Evolutionary conservation across 1,140 invertebrate species (phyloP).

Genomic region (Musca domestica): DNA sequence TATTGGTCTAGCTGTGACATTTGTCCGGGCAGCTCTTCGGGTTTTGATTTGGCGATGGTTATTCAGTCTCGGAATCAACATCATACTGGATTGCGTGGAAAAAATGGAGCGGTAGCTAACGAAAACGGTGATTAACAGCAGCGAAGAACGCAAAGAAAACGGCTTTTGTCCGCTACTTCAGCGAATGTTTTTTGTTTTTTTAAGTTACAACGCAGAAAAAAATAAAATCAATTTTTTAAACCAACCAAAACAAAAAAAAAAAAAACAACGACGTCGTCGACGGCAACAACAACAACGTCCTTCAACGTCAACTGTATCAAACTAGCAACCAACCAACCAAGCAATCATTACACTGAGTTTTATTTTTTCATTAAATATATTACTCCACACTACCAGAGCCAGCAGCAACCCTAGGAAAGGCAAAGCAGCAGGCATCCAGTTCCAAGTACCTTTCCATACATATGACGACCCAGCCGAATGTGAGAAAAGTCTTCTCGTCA

Average conservation of each 20-base stretch:
- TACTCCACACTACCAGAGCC: neutral
- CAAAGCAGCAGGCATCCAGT: too few species aligned
- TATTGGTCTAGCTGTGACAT: neutral
- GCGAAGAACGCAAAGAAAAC: constrained; percentile 54
- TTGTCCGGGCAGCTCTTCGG: constrained; percentile 5
- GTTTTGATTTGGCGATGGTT: neutral
- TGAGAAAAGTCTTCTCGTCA: too few species aligned
- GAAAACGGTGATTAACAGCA: constrained; percentile 37
- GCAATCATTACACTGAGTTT: too few species aligned
- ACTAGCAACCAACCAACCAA: too few species aligned
- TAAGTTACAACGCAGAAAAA: constrained; percentile 26
- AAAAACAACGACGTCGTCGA: neutral
- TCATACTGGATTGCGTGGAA: constrained; percentile 46
- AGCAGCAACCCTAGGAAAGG: too few species aligned
- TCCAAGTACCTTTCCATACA: neutral
- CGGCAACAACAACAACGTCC: constrained; percentile 21
- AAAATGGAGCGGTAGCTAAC: constrained; percentile 55
- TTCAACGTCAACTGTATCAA: too few species aligned
- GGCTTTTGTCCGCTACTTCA: constrained; percentile 57
- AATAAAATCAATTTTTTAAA: constrained; percentile 23
- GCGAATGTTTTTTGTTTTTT: constrained; percentile 33
- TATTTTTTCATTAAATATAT: neutral
- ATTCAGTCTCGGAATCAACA: constrained; percentile 45
- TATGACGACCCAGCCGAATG: neutral
- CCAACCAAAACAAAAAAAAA: constrained; percentile 15